A percentile compares a stretch with the other conserved stretches of the same genome.
Evolutionary conservation across 2,888 invertebrate species (phyloP).

Genomic region (Euzetes globulus): DNA sequence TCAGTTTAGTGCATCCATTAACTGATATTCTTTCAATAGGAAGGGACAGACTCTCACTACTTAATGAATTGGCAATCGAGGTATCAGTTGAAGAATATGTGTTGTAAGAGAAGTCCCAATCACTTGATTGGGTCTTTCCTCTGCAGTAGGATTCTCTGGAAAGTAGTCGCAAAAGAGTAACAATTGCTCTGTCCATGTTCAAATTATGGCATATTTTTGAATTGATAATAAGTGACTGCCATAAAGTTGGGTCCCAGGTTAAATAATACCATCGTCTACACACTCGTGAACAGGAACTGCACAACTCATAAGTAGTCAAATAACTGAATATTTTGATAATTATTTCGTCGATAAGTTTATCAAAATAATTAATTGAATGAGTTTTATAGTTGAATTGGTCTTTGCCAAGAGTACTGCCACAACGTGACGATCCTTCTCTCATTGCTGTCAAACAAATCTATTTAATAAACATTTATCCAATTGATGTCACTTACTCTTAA

Average conservation of each 20-base stretch:
- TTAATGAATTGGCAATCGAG: not conserved
- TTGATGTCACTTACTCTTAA: not conserved
- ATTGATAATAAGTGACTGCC: constrained; percentile 61
- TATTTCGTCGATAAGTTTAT: constrained; percentile 60
- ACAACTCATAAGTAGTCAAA: constrained; percentile 63
- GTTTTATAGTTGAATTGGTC: not conserved
- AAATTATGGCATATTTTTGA: constrained; percentile 51
- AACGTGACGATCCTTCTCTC: not conserved
- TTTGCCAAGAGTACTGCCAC: not conserved
- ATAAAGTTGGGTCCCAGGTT: constrained; percentile 68
- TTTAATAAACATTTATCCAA: not conserved
- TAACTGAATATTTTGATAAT: constrained; percentile 63
- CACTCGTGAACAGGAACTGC: constrained; percentile 62
- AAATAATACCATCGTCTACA: constrained; percentile 67
- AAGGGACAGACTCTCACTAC: constrained; percentile 59
- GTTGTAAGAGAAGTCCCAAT: not conserved
- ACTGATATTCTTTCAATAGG: constrained; percentile 58
- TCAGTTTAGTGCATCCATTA: constrained; percentile 54
- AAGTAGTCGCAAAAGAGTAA: constrained; percentile 43
- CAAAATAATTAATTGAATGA: constrained; percentile 48
- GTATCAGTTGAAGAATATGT: not conserved
- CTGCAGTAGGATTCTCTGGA: constrained; percentile 37
- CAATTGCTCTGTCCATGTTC: constrained; percentile 59
- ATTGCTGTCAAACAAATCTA: not conserved
- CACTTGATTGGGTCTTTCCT: constrained; percentile 44